phyloP scores from a whole-genome alignment of 37 sponge, comb jelly and placozoan genomes.

The Oopsacas minuta region DNA sequence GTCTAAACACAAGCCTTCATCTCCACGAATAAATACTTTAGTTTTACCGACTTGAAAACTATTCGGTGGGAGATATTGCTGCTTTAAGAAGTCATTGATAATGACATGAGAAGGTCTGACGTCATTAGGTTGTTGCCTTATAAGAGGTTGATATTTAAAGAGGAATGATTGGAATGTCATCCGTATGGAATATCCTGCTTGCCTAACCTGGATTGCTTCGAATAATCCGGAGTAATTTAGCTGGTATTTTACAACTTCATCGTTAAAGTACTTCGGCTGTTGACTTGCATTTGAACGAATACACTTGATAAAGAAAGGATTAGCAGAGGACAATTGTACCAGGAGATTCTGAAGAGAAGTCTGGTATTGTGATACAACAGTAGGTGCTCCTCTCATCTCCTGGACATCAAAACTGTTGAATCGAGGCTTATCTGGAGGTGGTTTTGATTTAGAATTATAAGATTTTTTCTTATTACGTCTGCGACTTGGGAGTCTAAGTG shows the following conservation, averaged over 20 bases:
- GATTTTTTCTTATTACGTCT: not conserved
- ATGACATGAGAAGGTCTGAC: not conserved
- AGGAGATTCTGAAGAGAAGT: constrained; percentile 64
- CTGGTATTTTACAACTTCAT: constrained; percentile 65
- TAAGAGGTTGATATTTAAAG: not conserved
- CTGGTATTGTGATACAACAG: constrained; percentile 74
- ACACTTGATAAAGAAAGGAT: constrained; percentile 87
- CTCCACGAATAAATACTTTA: not conserved
- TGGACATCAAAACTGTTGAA: constrained; percentile 13
- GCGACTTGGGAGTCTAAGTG: not conserved
- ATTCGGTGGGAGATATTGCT: not conserved
- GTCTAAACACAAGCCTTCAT: not conserved
- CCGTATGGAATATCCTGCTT: constrained; percentile 80
- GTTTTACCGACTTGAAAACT: not conserved
- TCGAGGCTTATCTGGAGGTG: not conserved
- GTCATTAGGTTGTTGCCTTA: not conserved
- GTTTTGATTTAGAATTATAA: not conserved
- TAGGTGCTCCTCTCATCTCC: constrained; percentile 36
- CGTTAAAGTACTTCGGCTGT: constrained; percentile 57
- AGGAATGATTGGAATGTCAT: constrained; percentile 28
- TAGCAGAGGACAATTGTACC: constrained; percentile 61
- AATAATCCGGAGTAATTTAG: constrained; percentile 92
- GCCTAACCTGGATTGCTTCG: constrained; percentile 84
- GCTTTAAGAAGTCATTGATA: not conserved
- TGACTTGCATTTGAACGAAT: constrained; percentile 68